Conservation (phyloP, 2,797 vertebrate genomes). For the Cyclopterus lumpus region DNA sequence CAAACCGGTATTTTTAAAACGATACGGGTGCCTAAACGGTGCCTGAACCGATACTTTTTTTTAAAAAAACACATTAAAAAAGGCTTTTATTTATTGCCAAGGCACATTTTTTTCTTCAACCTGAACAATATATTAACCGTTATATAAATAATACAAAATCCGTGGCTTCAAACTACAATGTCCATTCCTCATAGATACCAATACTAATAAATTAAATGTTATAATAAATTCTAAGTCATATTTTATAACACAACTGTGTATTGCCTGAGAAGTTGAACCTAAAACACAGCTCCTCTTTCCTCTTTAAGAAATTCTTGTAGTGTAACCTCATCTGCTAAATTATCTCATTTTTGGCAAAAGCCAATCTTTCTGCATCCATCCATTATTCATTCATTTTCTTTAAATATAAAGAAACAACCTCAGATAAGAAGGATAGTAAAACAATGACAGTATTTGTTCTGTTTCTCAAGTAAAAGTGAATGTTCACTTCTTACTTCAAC, state of each 20-base stretch:
- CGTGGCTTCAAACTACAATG: too few relatives aligned
- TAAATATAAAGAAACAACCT: not conserved
- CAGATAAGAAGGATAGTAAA: not conserved
- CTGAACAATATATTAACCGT: too few relatives aligned
- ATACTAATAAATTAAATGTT: not conserved
- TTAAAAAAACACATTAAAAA: too few relatives aligned
- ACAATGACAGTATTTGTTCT: not conserved
- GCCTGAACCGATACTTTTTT: too few relatives aligned
- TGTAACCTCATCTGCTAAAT: not conserved
- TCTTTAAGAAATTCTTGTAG: not conserved
- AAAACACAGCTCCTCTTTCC: not conserved
- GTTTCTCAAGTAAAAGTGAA: not conserved
- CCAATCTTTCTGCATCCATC: not conserved
- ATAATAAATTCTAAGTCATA: not conserved
- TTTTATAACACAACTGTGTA: not conserved
- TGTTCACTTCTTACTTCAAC: not conserved
- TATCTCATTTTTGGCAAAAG: not conserved
- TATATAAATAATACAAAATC: too few relatives aligned
- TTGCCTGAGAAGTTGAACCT: not conserved
- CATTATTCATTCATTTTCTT: not conserved
- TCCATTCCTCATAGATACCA: too few relatives aligned
- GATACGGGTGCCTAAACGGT: too few relatives aligned
- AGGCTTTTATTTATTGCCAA: too few relatives aligned
- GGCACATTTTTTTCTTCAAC: too few relatives aligned
- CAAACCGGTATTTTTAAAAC: too few relatives aligned